Conservation (phyloP, 2,113 vertebrate species). For the Sporophila hypoxantha region DNA sequence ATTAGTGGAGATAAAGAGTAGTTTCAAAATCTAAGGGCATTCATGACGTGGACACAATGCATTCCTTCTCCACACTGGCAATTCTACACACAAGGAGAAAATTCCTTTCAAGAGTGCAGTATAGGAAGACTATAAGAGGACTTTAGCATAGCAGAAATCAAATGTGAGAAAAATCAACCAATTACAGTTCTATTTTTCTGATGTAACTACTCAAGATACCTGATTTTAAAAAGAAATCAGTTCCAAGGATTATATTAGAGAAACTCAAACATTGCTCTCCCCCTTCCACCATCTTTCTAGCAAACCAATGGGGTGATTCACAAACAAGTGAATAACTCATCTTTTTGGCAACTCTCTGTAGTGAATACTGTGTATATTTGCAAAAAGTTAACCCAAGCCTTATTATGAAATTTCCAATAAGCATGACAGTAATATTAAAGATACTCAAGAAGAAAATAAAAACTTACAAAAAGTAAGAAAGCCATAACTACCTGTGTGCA, state of each 20-base stretch:
- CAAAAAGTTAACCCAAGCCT: background rate
- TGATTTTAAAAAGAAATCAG: background rate
- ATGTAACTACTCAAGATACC: background rate
- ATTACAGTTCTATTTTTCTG: background rate
- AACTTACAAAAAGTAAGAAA: background rate
- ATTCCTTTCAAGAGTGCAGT: background rate
- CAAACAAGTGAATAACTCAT: background rate
- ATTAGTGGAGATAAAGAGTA: background rate
- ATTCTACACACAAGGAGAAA: background rate
- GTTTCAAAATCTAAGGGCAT: background rate
- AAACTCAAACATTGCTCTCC: background rate
- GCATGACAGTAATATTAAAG: background rate
- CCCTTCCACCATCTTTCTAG: background rate
- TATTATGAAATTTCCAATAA: background rate
- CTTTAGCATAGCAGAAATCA: background rate
- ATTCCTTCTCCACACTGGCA: background rate
- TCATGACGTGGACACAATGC: background rate
- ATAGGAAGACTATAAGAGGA: background rate
- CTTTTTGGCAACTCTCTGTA: background rate
- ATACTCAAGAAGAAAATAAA: background rate
- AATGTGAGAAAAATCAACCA: background rate
- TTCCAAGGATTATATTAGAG: background rate
- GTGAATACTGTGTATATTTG: background rate
- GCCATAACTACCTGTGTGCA: rapidly evolving
- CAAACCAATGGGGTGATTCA: background rate